phyloP scores from a whole-genome alignment of 2,113 vertebrate species.

The Pomatorhinus ruficollis region DNA sequence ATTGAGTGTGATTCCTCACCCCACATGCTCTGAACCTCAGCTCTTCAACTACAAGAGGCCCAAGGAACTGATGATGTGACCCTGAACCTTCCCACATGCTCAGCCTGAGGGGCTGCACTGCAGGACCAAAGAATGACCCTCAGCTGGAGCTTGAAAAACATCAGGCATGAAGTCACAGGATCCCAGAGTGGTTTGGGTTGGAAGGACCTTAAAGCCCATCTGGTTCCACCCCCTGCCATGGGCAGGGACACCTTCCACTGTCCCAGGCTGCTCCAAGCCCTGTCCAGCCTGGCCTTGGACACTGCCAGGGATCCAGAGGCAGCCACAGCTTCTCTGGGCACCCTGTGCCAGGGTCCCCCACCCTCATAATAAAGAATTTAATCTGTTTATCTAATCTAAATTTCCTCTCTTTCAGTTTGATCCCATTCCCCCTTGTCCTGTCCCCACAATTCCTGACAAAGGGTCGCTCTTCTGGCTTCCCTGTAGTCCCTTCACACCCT shows the following conservation, averaged over 20 bases:
- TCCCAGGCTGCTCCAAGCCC: background rate
- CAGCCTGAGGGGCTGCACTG: background rate
- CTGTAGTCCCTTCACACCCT: background rate
- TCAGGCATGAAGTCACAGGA: background rate
- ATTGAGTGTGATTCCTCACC: background rate
- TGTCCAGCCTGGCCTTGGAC: fast-evolving
- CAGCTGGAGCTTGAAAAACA: background rate
- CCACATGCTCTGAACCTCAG: background rate
- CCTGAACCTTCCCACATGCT: background rate
- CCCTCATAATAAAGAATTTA: fast-evolving
- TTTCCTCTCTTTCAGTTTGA: background rate
- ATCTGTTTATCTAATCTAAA: background rate
- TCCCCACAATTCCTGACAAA: background rate
- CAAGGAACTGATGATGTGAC: background rate
- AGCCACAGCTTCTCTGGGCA: background rate
- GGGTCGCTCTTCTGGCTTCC: fast-evolving
- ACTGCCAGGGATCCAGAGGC: background rate
- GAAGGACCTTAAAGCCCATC: background rate
- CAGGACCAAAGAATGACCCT: fast-evolving
- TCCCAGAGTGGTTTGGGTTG: background rate
- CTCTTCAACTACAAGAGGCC: background rate
- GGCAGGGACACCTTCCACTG: background rate
- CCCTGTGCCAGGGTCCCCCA: background rate
- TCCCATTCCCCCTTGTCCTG: background rate
- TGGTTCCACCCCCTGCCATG: fast-evolving